Evolutionary conservation across 2,797 vertebrate genomes (phyloP), one percentile per base, ranked within the genome.

Genomic region (Anableps anableps): DNA sequence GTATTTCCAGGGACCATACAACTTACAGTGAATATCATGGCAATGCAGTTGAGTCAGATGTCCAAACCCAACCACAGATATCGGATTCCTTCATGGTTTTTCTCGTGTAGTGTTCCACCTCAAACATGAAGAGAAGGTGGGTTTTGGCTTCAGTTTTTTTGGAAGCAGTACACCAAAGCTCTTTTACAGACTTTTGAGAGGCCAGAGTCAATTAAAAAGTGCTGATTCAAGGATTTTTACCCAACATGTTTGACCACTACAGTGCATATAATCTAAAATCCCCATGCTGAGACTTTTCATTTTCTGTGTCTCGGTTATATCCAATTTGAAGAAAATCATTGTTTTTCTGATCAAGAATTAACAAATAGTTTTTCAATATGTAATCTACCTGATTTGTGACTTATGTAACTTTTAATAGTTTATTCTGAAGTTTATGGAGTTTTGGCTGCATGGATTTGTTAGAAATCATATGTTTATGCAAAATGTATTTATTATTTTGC

Each of bases 51-150:
- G n/a, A 70, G 23, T 70, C 66, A 79, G 81, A 89, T 83, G 80
- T 82, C 85, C 86, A 75, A 76, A 90, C 91, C 91, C 88, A 92
- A 88, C 73, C 85, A 84, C 75, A 92, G 88, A 80, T 91, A 91
- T 94, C 91, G 43, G 83, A 75, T 94, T 93, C 80, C 91, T 86
- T 85, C 55, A 84, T 75, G 81, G 80, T 85, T 84, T 89, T 81
- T 77, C 55, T 60, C 38, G 62, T 85, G 47, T 81, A 75, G 45
- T 85, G 74, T 91, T 91, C 77, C 48, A 84, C 80, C 88, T 91
- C 88, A 78, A 83, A 92, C 85, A 85, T 71, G 76, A 77, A 76
- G 72, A 45, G 72, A 82, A 77, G 78, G 83, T 26, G 64, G 75
- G 75, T 72, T 88, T 74, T 84, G 83, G 82, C 72, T 73, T 86